Evolutionary conservation across 2,113 vertebrate species (phyloP).

Genomic region (Solenodon paradoxus): DNA sequence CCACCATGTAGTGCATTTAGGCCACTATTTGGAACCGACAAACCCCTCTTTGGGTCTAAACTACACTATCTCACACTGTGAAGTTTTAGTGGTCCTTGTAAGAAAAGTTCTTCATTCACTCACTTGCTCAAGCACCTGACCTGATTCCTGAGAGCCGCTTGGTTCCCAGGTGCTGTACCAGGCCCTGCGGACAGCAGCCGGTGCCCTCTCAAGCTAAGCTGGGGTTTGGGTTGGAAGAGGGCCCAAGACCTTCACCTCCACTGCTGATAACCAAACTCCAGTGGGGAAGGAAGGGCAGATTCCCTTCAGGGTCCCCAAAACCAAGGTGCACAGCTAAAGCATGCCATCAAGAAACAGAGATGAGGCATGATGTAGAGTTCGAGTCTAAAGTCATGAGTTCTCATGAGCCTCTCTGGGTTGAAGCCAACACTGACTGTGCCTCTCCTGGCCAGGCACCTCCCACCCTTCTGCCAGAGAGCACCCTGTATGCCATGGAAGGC

Average conservation of each 20-base stretch:
- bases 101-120: neutral
- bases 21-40: neutral
- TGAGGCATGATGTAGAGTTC: neutral
- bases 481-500: rapidly evolving
- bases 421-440: neutral
- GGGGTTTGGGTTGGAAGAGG: neutral
- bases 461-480: neutral
- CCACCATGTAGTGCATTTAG: neutral
- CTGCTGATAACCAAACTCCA: neutral
- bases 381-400: neutral
- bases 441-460: neutral
- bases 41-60: neutral
- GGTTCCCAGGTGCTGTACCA: neutral
- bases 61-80: neutral
- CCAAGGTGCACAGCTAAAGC: neutral
- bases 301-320: neutral
- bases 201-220: neutral
- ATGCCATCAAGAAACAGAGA: neutral
- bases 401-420: too few relatives aligned
- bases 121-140: rapidly evolving
- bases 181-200: neutral
- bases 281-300: too few relatives aligned
- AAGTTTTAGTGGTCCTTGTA: neutral
- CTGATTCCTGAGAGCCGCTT: neutral
- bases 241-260: neutral